Evolutionary conservation across 2,888 invertebrate species (phyloP).

Genomic region (Dryocosmus kuriphilus): DNA sequence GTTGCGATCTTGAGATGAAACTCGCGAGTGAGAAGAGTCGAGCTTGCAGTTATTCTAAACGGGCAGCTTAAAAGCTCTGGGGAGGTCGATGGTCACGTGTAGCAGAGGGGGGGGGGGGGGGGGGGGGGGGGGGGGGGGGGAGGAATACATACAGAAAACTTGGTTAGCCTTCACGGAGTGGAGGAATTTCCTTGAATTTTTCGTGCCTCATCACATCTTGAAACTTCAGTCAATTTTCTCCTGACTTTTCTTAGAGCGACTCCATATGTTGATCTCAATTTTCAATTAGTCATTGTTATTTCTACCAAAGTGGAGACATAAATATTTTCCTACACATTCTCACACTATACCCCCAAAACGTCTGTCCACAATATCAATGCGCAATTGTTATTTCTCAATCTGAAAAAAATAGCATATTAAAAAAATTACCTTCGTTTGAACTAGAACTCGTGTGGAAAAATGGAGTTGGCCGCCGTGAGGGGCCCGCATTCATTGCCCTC

Average conservation of each 20-base stretch:
- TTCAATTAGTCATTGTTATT: background rate
- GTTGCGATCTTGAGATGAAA: conserved; percentile 60
- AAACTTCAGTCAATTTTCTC: conserved; percentile 59
- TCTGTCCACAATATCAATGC: background rate
- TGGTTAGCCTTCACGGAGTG: conserved; percentile 52
- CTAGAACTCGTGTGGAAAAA: no score
- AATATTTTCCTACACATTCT: background rate
- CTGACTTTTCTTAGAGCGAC: conserved; percentile 17
- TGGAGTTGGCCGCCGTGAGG: no score
- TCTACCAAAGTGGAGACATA: conserved; percentile 1
- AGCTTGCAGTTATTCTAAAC: conserved; percentile 72
- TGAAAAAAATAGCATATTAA: no score
- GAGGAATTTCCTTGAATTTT: conserved; percentile 66
- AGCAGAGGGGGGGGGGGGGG: conserved; percentile 42
- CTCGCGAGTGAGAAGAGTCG: conserved; percentile 65
- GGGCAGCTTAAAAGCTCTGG: conserved; percentile 57
- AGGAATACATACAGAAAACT: conserved; percentile 52
- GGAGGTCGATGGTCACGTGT: conserved; percentile 59
- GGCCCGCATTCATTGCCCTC: no score
- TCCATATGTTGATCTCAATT: conserved; percentile 33
- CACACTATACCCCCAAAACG: background rate
- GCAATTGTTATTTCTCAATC: background rate
- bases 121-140: conserved; percentile 44
- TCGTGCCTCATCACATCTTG: conserved; percentile 56
- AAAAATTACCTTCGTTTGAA: no score